Percentiles rank a stretch among this genome's conserved stretches.
phyloP scores from a whole-genome alignment of 2,888 invertebrate species.

The Cenopis cana region DNA sequence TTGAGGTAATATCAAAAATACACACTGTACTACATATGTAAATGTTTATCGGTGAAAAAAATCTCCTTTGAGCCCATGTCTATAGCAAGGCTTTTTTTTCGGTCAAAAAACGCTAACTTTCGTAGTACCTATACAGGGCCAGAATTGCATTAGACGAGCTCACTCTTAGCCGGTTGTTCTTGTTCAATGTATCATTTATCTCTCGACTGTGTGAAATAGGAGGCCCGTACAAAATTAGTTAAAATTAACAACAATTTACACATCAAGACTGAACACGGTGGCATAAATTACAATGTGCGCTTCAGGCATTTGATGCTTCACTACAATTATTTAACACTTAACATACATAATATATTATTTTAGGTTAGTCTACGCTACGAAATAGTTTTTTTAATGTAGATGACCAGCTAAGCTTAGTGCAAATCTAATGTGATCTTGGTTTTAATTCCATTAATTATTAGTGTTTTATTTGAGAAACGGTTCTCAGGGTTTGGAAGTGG shows the following conservation, averaged over 20 bases:
- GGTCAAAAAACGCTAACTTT: no score
- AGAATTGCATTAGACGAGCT: background rate
- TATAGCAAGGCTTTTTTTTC: no score
- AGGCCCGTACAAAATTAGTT: constrained; percentile 46
- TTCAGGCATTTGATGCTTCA: constrained; percentile 45
- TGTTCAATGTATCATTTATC: constrained; percentile 51
- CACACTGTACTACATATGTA: no score
- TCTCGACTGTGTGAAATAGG: constrained; percentile 46
- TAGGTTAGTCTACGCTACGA: background rate
- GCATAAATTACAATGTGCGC: constrained; percentile 51
- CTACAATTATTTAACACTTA: constrained; percentile 43
- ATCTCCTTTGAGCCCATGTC: background rate
- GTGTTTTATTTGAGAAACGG: no score
- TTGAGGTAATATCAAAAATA: no score
- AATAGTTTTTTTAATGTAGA: background rate
- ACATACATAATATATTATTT: constrained; percentile 35
- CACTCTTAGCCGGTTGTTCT: constrained; percentile 39
- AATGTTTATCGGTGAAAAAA: no score
- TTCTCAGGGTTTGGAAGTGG: no score
- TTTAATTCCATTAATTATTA: no score
- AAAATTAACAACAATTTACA: constrained; percentile 55
- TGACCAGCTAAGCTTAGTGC: background rate
- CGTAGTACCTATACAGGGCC: background rate
- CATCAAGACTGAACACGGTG: constrained; percentile 49
- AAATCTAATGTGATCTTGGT: no score